phyloP scores from a whole-genome alignment of 2,797 vertebrate species.

The Muscicapa comitata region DNA sequence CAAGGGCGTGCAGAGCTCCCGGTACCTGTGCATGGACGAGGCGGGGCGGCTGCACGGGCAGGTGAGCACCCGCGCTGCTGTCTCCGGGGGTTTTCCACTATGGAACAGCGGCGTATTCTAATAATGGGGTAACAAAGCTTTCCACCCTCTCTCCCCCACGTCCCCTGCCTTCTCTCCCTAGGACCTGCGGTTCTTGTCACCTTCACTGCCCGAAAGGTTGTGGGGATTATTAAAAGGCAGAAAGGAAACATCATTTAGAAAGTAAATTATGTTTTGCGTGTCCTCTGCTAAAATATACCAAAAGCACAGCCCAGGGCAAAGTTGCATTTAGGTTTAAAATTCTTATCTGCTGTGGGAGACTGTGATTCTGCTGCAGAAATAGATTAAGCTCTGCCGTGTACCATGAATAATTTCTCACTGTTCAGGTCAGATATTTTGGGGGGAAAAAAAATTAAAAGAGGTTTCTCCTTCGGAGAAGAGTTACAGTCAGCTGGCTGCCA shows the following conservation, averaged over 20 bases:
- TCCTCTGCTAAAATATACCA: background rate
- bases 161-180: background rate
- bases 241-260: background rate
- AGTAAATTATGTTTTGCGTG: rapidly evolving
- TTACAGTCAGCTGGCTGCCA: conserved; percentile 74
- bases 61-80: conserved; percentile 68
- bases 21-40: conserved; percentile 88
- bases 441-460: background rate
- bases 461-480: conserved; percentile 75
- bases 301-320: background rate
- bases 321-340: background rate
- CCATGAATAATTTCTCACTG: background rate
- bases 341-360: rapidly evolving
- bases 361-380: background rate
- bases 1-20: conserved; percentile 82
- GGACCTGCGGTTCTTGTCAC: background rate
- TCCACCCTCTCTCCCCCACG: too few species aligned
- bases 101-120: background rate
- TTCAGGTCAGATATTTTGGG: conserved; percentile 56
- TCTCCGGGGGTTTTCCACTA: background rate
- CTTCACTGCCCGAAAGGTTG: background rate
- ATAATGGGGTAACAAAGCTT: background rate
- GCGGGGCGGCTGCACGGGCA: conserved; percentile 84
- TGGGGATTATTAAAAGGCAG: background rate
- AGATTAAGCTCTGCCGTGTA: background rate